Percentiles rank a stretch among this genome's conserved stretches.
Evolutionary conservation across 2,797 vertebrate genomes (phyloP).

Genomic region (Acrocephalus scirpaceus): DNA sequence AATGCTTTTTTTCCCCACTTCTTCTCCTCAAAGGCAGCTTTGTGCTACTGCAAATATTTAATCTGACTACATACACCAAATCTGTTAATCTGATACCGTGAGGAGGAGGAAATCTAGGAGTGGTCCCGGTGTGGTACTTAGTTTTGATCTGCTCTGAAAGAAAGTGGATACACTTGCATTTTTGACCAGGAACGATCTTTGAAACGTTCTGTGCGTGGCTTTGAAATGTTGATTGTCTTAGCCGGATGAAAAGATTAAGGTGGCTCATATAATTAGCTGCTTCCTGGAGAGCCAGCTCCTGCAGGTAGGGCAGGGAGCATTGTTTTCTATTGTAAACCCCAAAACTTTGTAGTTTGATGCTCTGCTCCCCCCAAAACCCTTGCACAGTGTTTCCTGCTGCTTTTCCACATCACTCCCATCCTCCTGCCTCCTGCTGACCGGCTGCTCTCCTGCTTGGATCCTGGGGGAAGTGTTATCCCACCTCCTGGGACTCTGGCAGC

Average conservation of each 20-base stretch:
- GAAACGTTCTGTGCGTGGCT: slow-evolving; percentile 3
- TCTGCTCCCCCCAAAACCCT: background rate
- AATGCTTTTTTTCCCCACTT: background rate
- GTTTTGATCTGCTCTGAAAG: slow-evolving; percentile 56
- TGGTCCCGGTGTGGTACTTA: slow-evolving; percentile 57
- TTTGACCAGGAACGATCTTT: slow-evolving; percentile 51
- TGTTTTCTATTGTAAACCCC: slow-evolving; percentile 17
- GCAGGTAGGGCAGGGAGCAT: slow-evolving; percentile 19
- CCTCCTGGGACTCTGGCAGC: background rate
- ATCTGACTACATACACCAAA: slow-evolving; percentile 53
- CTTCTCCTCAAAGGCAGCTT: slow-evolving; percentile 49
- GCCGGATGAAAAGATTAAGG: slow-evolving; percentile 64
- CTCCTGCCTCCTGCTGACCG: fast-evolving
- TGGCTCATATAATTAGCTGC: slow-evolving; percentile 49
- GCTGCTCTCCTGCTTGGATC: background rate
- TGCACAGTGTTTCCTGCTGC: background rate
- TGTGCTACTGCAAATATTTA: slow-evolving; percentile 67
- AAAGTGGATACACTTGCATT: slow-evolving; percentile 64
- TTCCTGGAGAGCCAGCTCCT: slow-evolving; percentile 52
- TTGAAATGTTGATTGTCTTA: slow-evolving; percentile 65
- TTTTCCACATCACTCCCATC: background rate
- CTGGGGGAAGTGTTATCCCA: background rate
- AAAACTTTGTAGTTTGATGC: slow-evolving; percentile 20
- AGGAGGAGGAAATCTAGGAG: slow-evolving; percentile 62
- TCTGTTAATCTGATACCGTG: slow-evolving; percentile 48